Conservation (phyloP, 2,113 vertebrate genomes). For the Clarias batrachus region DNA sequence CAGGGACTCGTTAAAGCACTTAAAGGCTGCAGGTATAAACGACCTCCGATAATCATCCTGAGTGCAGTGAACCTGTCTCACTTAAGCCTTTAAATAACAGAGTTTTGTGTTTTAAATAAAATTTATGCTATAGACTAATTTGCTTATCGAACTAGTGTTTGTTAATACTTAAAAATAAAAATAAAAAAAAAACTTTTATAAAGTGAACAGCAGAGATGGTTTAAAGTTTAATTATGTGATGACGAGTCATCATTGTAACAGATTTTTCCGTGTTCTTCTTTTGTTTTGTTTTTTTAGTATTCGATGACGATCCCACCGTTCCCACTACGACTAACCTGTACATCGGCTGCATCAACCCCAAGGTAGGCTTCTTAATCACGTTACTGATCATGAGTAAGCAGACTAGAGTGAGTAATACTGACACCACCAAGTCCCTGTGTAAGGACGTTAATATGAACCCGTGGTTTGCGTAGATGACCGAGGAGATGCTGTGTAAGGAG, state of each 20-base stretch:
- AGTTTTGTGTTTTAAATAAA: not conserved
- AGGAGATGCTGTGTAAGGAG: conserved; percentile 81
- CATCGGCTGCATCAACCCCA: conserved; percentile 79
- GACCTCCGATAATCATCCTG: no score
- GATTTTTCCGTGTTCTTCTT: not conserved
- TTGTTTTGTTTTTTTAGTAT: conserved; percentile 51
- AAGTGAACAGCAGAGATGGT: not conserved
- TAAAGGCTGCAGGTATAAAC: no score
- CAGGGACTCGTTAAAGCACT: no score
- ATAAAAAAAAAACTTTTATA: not conserved
- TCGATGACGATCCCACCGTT: conserved; percentile 74
- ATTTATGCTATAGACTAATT: not conserved
- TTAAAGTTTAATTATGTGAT: not conserved
- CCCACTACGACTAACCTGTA: conserved; percentile 79
- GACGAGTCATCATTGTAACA: not conserved
- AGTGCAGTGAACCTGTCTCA: no score
- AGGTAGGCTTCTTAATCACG: conserved; percentile 60
- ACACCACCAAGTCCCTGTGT: not conserved
- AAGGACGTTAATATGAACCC: not conserved
- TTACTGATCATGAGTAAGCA: not conserved
- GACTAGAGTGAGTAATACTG: not conserved
- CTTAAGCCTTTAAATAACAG: not conserved
- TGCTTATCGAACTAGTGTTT: not conserved
- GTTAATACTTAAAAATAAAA: not conserved
- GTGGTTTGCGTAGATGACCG: conserved; percentile 72